phyloP scores from a whole-genome alignment of 1,140 invertebrate genomes.

The Pseudomyrmex pallidus region DNA sequence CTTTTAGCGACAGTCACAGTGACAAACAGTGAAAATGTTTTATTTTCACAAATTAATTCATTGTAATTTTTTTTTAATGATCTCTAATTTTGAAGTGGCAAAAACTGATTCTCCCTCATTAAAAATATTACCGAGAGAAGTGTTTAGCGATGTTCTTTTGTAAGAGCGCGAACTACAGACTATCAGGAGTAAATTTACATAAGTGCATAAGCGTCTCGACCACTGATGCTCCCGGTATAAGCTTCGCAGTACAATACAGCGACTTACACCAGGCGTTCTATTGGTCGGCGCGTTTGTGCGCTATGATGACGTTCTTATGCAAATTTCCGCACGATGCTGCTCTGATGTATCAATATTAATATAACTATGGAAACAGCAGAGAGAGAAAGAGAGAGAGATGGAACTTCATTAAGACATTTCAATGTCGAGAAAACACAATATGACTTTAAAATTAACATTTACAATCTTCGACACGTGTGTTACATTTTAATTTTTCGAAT shows the following conservation, averaged over 20 bases:
- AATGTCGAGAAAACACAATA: conserved; percentile 7
- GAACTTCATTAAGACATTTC: conserved; percentile 30
- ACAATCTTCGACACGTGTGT: background rate
- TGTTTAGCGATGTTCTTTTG: conserved; percentile 25
- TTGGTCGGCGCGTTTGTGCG: conserved; percentile 51
- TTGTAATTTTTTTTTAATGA: background rate
- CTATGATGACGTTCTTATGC: conserved; percentile 55
- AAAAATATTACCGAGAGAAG: background rate
- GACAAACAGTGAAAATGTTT: background rate
- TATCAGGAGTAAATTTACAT: conserved; percentile 52
- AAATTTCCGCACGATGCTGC: conserved; percentile 44
- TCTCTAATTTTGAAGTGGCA: background rate
- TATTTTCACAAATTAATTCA: background rate
- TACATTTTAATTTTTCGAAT: background rate
- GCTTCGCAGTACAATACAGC: conserved; percentile 52
- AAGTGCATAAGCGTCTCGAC: conserved; percentile 53
- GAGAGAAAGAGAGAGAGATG: background rate
- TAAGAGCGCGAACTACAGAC: conserved; percentile 43
- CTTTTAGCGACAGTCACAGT: background rate
- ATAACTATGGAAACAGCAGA: conserved; percentile 43
- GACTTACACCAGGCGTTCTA: conserved; percentile 43
- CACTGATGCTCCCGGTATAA: conserved; percentile 50
- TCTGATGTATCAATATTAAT: conserved; percentile 56
- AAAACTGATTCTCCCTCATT: background rate
- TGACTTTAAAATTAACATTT: conserved; percentile 25